Conservation (phyloP, 2,113 vertebrate species). For the Furnarius figulus region DNA sequence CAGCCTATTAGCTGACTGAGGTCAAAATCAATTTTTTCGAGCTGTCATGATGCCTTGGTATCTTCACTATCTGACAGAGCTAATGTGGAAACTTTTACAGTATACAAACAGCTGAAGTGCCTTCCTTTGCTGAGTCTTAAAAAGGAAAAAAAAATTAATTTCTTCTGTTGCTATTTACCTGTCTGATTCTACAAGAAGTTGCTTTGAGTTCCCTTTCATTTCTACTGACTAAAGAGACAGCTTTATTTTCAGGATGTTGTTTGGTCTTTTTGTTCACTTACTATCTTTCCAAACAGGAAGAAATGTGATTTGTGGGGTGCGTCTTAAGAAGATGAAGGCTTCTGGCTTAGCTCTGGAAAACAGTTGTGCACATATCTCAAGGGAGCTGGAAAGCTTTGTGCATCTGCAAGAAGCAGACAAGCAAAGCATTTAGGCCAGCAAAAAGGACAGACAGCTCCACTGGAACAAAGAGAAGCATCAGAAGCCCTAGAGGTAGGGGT, state of each 20-base stretch:
- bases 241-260: neutral
- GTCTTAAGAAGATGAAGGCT: neutral
- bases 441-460: neutral
- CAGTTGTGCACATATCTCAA: neutral
- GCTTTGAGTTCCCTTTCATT: neutral
- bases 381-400: neutral
- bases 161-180: neutral
- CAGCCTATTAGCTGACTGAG: neutral
- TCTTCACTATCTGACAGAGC: neutral
- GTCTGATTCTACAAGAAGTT: neutral
- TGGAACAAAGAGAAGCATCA: neutral
- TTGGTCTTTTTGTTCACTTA: neutral
- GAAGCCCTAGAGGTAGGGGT: neutral
- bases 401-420: neutral
- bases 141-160: neutral
- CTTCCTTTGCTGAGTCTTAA: neutral
- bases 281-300: neutral
- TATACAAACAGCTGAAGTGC: neutral
- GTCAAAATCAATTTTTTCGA: neutral
- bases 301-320: neutral
- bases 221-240: neutral
- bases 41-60: neutral
- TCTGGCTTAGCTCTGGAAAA: neutral
- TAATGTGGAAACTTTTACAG: neutral
- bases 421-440: neutral